Evolutionary conservation across 2,797 vertebrate species (phyloP).

Genomic region (Eidolon dupreanum): DNA sequence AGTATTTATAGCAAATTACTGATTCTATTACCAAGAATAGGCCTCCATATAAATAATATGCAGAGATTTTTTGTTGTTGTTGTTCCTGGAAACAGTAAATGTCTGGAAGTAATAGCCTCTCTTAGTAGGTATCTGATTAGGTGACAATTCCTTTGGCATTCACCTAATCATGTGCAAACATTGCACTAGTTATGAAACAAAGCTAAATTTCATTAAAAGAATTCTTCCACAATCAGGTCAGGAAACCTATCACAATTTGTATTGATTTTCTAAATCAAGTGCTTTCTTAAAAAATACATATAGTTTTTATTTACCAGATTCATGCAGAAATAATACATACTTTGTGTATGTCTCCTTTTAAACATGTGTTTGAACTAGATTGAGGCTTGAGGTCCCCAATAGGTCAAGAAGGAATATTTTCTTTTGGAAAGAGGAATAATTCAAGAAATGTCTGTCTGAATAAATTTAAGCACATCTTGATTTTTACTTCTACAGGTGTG

Average conservation of each 20-base stretch:
- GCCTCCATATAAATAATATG: not conserved
- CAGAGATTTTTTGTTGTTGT: not conserved
- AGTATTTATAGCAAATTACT: not conserved
- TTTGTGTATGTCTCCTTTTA: not conserved
- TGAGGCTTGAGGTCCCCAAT: conserved; percentile 71
- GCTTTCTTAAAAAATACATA: not conserved
- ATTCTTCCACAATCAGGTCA: conserved; percentile 65
- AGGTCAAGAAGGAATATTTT: conserved; percentile 72
- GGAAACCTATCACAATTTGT: not conserved
- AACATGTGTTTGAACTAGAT: conserved; percentile 67
- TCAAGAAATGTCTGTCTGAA: conserved; percentile 79
- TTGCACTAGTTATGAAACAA: conserved; percentile 81
- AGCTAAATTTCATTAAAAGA: conserved; percentile 79
- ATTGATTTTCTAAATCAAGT: conserved; percentile 35
- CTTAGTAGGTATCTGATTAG: conserved; percentile 74
- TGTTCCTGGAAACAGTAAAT: conserved; percentile 56
- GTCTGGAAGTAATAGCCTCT: conserved; percentile 75
- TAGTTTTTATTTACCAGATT: conserved; percentile 60
- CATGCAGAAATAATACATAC: not conserved
- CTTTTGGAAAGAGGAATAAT: conserved; percentile 80
- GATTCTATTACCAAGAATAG: not conserved
- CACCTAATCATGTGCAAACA: conserved; percentile 78
- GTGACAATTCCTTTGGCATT: conserved; percentile 78
- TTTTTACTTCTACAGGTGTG: conserved; percentile 77
- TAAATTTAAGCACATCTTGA: conserved; percentile 74